Conservation (phyloP, 92 coral and sea anemone genomes). For the Paramuricea clavata region DNA sequence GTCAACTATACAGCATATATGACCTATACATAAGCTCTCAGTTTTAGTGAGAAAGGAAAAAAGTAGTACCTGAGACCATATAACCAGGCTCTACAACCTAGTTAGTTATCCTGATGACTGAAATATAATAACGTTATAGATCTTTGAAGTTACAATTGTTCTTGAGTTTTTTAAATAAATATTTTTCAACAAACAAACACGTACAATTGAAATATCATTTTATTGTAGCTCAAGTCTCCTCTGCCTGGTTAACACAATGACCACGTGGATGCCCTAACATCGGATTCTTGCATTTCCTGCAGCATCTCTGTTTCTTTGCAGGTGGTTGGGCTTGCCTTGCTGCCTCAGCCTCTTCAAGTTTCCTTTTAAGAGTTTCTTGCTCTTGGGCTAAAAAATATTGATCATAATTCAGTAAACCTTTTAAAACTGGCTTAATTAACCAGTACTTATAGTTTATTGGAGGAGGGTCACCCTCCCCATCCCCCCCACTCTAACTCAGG, state of each 20-base stretch:
- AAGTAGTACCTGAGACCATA: background rate
- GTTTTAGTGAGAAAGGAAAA: background rate
- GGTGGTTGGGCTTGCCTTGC: constrained; percentile 28
- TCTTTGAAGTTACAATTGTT: no score
- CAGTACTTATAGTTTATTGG: background rate
- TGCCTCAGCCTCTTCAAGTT: constrained; percentile 35
- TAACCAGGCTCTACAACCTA: background rate
- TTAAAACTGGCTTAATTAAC: background rate
- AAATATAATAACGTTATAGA: no score
- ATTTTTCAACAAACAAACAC: constrained; percentile 21
- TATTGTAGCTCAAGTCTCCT: background rate
- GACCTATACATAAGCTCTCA: no score
- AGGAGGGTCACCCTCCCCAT: no score
- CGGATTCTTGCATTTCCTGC: constrained; percentile 40
- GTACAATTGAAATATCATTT: no score
- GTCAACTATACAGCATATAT: constrained; percentile 33
- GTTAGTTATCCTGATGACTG: no score
- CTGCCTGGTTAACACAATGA: constrained; percentile 31
- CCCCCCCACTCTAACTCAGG: constrained; percentile 37
- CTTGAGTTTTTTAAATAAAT: background rate
- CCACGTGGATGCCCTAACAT: constrained; percentile 44
- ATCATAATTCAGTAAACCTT: constrained; percentile 7
- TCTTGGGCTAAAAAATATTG: constrained; percentile 24
- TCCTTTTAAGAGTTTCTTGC: constrained; percentile 36
- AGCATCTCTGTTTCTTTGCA: constrained; percentile 31